These are phyloP conservation scores for Aphodius granarius DNA, from an alignment of 2,888 invertebrate species.

Conservation along the genomic window DNA sequence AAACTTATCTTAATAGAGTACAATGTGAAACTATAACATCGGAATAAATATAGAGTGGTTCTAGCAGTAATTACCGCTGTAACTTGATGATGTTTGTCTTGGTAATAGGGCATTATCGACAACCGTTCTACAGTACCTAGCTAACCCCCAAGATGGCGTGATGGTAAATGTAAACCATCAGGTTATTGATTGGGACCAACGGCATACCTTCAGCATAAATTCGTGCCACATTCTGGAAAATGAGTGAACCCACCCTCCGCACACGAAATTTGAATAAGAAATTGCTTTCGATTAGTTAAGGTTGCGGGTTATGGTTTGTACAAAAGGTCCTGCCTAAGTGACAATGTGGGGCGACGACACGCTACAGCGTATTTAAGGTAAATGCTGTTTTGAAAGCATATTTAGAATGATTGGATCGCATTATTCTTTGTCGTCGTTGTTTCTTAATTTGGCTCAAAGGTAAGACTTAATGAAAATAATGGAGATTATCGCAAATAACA, in stretches of 20 bases:
- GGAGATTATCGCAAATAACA: no score
- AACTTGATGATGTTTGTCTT: not conserved
- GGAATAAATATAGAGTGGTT: no score
- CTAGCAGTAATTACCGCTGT: not conserved
- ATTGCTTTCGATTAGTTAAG: not conserved
- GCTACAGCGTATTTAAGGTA: not conserved
- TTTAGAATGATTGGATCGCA: not conserved
- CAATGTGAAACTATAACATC: no score
- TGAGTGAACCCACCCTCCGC: not conserved
- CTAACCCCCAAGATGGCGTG: not conserved
- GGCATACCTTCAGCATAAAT: not conserved
- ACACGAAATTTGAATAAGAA: not conserved
- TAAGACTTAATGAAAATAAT: no score
- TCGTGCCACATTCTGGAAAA: not conserved
- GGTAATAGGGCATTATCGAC: not conserved
- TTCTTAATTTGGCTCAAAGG: no score
- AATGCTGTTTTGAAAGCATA: not conserved
- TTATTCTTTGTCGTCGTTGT: no score
- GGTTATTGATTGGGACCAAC: not conserved
- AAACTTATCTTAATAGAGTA: no score
- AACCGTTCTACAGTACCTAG: not conserved
- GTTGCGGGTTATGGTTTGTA: not conserved
- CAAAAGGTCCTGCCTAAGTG: not conserved
- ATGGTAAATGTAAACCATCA: not conserved
- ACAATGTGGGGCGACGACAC: not conserved